phyloP scores from a whole-genome alignment of 2,113 vertebrate species.

The Arizona elegans region DNA sequence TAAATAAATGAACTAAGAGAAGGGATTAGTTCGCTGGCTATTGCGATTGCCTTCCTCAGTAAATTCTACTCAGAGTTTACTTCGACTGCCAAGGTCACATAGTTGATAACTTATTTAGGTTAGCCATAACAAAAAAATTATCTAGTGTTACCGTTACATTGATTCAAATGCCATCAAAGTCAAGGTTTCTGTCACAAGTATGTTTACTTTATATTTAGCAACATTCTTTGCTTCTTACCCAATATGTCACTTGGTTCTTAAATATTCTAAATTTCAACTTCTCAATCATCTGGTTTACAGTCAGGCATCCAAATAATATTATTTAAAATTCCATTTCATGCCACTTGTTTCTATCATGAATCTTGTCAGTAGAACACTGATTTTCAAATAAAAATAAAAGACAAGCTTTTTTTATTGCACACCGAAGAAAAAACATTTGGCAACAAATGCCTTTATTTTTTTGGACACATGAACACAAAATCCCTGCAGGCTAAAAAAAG shows the following conservation, averaged over 20 bases:
- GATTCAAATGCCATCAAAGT: not conserved
- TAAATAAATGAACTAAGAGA: not conserved
- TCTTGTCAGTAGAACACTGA: slow-evolving; percentile 34
- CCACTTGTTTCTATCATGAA: not conserved
- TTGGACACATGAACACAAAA: slow-evolving; percentile 95
- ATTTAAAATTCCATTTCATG: not conserved
- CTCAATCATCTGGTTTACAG: not conserved
- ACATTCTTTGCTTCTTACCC: not conserved
- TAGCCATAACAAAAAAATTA: not conserved
- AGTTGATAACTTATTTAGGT: not conserved
- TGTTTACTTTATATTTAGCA: not conserved
- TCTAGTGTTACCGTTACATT: not conserved
- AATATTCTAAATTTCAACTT: not conserved
- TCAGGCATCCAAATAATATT: not conserved
- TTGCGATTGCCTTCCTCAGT: not conserved
- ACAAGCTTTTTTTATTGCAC: slow-evolving; percentile 62
- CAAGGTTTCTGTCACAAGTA: not conserved
- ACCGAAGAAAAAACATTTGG: slow-evolving; percentile 74
- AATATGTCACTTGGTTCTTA: not conserved
- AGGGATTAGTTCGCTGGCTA: no score
- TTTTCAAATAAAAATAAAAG: slow-evolving; percentile 45
- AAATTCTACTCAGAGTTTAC: not conserved
- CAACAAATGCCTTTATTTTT: slow-evolving; percentile 93
- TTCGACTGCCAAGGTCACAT: not conserved
- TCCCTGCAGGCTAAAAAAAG: slow-evolving; percentile 96